Base-by-base conservation (phyloP, 2,888 invertebrate genomes). In the Perizoma affinitatum region DNA sequence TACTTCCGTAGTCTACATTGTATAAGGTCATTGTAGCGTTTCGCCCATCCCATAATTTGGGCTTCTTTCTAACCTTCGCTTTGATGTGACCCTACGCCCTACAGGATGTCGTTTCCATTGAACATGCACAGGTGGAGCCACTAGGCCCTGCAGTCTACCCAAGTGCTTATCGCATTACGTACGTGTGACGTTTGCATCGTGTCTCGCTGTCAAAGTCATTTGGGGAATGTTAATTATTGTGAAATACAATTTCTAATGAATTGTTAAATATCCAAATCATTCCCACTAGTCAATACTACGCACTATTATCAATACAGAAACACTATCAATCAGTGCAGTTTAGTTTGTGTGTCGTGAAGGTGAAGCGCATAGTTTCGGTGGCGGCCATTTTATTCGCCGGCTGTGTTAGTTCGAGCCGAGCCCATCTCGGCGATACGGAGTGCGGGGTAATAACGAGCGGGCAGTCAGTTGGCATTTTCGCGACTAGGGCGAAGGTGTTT, bases 301-400 rank as follows among this genome's bases (percentile, higher is more conserved):
- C 70, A 61, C 51, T 56, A 61, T 58, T 69, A 49, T 53, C 61
- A 60, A 67, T 65, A 67, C 60, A 71, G 65, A 75, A 75, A 67
- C 68, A 65, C 65, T 70, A 74, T 75, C 80, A 78, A 76, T 83
- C 78, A 75, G 79, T 82, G 73, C 54, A 64, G 54, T 65, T 77
- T 75, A 64, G 54, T 65, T 77, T 75, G 73, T 79, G 75, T 69
- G 35, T 81, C 75, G 82, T 87, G 85, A 87, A 83, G 82, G 83
- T 76, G 78, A 76, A 82, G 82, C 83, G 81, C 80, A 76, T 82
- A 81, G 75, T 80, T 86, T 84, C 68, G 73, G 82, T 77, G 89
- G 90, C 92, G 89, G 92, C 92, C 92, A 91, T 92, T 92, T 92
- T 90, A 87, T 84, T 89, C 79, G 90, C 90, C 92, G 90, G 92